Conservation (phyloP, 2,113 vertebrate genomes). For the Archocentrus centrarchus region DNA sequence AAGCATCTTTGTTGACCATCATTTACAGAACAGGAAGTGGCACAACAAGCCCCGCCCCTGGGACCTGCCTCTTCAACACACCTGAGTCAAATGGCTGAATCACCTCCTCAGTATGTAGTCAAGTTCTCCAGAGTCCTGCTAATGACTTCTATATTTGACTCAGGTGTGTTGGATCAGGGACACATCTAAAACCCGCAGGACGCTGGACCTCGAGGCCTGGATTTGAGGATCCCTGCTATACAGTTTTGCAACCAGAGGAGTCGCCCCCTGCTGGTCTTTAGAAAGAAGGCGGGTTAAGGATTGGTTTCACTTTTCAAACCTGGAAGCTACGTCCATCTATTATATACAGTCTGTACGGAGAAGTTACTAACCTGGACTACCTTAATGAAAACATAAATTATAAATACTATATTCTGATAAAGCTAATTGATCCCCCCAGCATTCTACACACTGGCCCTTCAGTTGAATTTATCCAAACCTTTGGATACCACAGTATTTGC, state of each 20-base stretch:
- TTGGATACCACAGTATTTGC: neutral
- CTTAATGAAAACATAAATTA: neutral
- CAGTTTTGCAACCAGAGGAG: neutral
- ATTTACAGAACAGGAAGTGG: no score
- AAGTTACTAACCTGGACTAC: neutral
- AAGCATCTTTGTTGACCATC: neutral
- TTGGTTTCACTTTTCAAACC: neutral
- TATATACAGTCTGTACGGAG: neutral
- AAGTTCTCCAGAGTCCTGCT: no score
- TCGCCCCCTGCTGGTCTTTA: neutral
- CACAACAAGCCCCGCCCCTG: no score
- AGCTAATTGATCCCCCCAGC: rapidly evolving
- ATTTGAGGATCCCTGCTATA: neutral
- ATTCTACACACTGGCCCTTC: neutral
- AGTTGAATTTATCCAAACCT: neutral
- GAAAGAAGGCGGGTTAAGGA: neutral
- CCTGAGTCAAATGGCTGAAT: no score
- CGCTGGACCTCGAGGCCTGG: no score
- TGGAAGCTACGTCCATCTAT: neutral
- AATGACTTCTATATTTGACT: no score
- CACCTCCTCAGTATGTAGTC: no score
- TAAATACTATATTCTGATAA: neutral
- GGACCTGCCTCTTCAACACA: no score
- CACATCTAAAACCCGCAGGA: no score
- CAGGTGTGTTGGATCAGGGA: no score